phyloP scores from a whole-genome alignment of 2,888 invertebrate genomes.

The Tanytarsus gracilentus region DNA sequence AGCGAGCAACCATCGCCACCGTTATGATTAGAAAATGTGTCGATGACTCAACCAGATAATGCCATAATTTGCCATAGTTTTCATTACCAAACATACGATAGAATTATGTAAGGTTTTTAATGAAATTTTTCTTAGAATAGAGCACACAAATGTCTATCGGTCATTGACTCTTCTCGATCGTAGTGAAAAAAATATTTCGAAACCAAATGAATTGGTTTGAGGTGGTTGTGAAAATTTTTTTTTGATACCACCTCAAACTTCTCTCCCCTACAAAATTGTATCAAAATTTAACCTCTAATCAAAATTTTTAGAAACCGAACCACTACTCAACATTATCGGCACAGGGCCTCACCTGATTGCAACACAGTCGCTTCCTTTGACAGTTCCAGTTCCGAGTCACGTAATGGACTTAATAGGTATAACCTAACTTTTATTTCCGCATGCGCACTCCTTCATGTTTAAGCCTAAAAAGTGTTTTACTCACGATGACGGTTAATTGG shows the following conservation, averaged over 20 bases:
- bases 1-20: conserved; percentile 51
- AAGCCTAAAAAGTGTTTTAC: neutral
- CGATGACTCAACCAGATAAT: conserved; percentile 30
- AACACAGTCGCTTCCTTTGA: conserved; percentile 85
- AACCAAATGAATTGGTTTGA: too few relatives aligned
- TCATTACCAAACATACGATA: conserved; percentile 16
- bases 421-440: conserved; percentile 28
- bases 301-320: conserved; percentile 56
- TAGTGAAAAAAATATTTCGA: too few relatives aligned
- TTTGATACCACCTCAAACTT: too few relatives aligned
- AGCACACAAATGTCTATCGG: too few relatives aligned
- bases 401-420: conserved; percentile 67
- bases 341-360: conserved; percentile 82
- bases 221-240: too few relatives aligned
- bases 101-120: conserved; percentile 18
- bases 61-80: conserved; percentile 33
- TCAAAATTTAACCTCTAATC: conserved; percentile 28
- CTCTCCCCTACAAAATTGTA: too few relatives aligned
- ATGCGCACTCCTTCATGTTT: neutral
- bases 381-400: conserved; percentile 77
- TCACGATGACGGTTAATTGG: conserved; percentile 4
- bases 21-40: conserved; percentile 14
- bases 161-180: too few relatives aligned
- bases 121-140: too few relatives aligned
- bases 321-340: conserved; percentile 78